Evolutionary conservation across 92 coral and sea anemone species (phyloP), one percentile per base, ranked within the genome.

Genomic region (Zoanthus sansibaricus): DNA sequence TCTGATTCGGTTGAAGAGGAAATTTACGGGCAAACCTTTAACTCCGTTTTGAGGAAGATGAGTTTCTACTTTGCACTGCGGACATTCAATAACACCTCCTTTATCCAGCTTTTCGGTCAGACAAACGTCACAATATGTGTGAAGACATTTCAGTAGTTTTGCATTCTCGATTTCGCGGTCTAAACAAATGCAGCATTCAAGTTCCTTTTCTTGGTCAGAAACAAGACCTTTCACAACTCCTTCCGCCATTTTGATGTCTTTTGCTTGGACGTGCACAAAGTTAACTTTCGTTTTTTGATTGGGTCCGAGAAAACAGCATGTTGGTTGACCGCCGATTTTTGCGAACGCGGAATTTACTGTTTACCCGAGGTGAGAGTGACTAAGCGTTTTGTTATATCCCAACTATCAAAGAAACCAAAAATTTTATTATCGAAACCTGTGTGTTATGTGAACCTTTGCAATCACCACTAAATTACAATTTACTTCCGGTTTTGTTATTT

Each of bases 21-120:
- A 75, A 48, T 75, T 51, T 3, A 17, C 1, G 7, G 79, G 15
- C 79, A 75, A 25, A 48, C 79, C 79, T 18, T 51, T 10, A 3
- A 75, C 79, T 21, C 79, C 62, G 16, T 48, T 10, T 51, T 75
- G 12, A 15, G 79, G 79, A 75, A 75, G 79, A 51, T n/a, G 12
- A 9, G 79, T 75, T 75, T 13, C 51, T 16, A 32, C 42, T 21
- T 42, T 52, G n/a, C 64, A 75, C n/a, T 1, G 31, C 0, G 79
- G 79, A 20, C 79, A 75, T 20, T 1, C 46, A 51, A 75, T 21
- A 0, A 31, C 44, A 20, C 79, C 79, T 7, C 18, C 62, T 1
- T 75, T 75, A 16, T 51, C 62, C 1, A 45, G 59, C 5, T 17
- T 74, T 0, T 16, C 59, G 2, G 42, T 37, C 15, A 74, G 78